Conservation (phyloP, 2,113 vertebrate genomes). For the Seriola quinqueradiata region DNA sequence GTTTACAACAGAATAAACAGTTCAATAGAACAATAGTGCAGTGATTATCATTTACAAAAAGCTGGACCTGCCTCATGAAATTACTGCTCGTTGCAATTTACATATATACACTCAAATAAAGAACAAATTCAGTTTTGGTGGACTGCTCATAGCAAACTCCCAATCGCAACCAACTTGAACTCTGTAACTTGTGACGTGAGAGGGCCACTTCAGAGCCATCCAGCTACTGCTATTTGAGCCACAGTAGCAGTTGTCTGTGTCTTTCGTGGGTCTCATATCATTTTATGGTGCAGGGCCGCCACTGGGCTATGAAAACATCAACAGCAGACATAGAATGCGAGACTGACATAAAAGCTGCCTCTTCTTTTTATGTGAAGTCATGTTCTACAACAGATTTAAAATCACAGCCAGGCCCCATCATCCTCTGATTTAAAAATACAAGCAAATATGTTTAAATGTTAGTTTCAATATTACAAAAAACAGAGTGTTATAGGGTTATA, state of each 20-base stretch:
- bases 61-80: background rate
- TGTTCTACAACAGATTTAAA: background rate
- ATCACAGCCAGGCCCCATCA: background rate
- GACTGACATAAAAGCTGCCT: background rate
- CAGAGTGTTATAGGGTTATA: background rate
- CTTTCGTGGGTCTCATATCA: constrained; percentile 67
- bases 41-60: background rate
- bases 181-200: constrained; percentile 55
- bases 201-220: constrained; percentile 64
- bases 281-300: constrained; percentile 61
- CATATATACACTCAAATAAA: background rate
- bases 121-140: background rate
- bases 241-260: constrained; percentile 82
- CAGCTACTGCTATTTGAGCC: constrained; percentile 76
- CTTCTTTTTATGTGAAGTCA: background rate
- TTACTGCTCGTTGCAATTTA: background rate
- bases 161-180: constrained; percentile 63
- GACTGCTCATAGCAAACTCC: constrained; percentile 7
- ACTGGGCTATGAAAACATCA: constrained; percentile 63
- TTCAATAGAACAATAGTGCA: background rate
- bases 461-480: background rate
- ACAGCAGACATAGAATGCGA: constrained; percentile 26
- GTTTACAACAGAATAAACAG: background rate
- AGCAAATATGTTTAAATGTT: background rate
- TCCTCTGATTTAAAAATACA: background rate